Conservation (phyloP, 2,113 vertebrate species). For the Burhinus oedicnemus region DNA sequence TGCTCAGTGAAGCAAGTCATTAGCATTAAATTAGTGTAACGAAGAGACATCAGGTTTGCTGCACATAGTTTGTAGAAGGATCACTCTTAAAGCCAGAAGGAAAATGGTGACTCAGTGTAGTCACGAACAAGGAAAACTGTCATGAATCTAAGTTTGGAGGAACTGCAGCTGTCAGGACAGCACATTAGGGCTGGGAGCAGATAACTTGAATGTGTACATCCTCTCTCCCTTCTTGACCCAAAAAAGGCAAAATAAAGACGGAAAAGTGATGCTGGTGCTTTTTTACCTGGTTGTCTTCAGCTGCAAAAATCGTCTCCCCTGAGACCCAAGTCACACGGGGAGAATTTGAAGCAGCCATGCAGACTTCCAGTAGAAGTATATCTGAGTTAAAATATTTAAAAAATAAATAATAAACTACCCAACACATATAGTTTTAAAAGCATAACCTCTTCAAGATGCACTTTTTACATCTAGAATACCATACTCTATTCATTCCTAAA, state of each 20-base stretch:
- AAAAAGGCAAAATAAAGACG: background rate
- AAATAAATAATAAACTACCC: background rate
- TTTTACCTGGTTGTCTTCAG: background rate
- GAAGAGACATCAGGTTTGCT: background rate
- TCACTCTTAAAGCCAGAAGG: background rate
- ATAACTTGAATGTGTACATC: background rate
- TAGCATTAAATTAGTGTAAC: conserved; percentile 7
- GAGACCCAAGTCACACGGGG: background rate
- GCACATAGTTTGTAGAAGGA: background rate
- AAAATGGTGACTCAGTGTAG: background rate
- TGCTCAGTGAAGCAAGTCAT: background rate
- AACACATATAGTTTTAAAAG: background rate
- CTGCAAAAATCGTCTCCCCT: background rate
- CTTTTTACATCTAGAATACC: background rate
- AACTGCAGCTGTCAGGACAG: background rate
- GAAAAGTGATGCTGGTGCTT: background rate
- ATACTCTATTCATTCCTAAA: background rate
- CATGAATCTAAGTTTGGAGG: background rate
- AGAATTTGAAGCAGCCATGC: background rate
- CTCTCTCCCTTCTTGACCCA: background rate
- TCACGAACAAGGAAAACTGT: background rate
- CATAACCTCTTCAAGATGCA: background rate
- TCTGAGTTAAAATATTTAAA: background rate
- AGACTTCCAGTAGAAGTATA: background rate
- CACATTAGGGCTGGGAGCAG: background rate